Base-by-base conservation (phyloP, 2,797 vertebrate species). In the Knipowitschia caucasica region DNA sequence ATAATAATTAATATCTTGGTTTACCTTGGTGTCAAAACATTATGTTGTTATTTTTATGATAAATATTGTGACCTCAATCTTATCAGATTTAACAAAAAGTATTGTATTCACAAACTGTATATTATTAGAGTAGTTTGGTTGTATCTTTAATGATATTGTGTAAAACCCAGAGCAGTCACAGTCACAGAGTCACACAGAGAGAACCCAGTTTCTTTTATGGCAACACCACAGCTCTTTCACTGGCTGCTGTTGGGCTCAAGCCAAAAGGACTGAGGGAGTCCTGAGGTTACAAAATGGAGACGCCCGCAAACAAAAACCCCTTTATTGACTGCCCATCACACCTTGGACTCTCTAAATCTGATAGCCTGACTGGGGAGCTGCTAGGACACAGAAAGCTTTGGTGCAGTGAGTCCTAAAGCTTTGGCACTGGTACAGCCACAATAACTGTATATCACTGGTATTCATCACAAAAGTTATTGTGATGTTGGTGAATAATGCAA, bases 241-340 rank as follows among this genome's bases (percentile, higher is more conserved):
- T 82, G 68, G 57, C 30, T 30, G 26, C 67, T 30, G 26, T 67
- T 86, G 86, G 78, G 67, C 56, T 54, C 30, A 4, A 61, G 82
- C 86, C 83, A 85, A 76, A n/a, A 67, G 51, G 66, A 80, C 80
- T 59, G 40, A 39, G 30, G 67, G 67, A 81, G 78, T 82, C 84
- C 81, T 84, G 80, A 70, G 82, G 79, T 86, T 80, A 85, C 80
- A 82, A 82, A 86, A 85, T 77, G 75, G 81, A 84, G 80, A 82
- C 63, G 71, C 69, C 67, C 60, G 68, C 64, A 63, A 56, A 89
- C 87, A 89, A 86, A 87, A 73, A 36, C 50, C 62, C 67, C 80
- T 71, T 87, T 86, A 86, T 78, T 71, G 73, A 77, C 67, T 53
- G 61, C 76, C 73, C 74, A 78, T 85, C 81, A 75, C 85, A 83